Conservation (phyloP, 2,888 invertebrate species). For the Endomychus coccineus region DNA sequence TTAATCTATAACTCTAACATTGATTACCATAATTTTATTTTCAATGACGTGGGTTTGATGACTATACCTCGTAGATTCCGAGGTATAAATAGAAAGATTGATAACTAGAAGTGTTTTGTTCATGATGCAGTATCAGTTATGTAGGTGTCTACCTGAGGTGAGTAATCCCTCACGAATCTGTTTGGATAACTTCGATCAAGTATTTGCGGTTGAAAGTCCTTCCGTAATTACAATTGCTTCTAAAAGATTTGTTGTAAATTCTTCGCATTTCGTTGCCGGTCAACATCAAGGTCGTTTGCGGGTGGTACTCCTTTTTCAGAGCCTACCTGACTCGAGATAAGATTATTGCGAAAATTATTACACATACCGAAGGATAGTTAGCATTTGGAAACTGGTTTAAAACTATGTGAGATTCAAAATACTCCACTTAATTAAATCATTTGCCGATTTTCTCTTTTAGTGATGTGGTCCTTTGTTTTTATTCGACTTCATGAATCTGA, state of each 20-base stretch:
- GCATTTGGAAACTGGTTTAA: conserved; percentile 14
- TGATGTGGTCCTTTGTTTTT: neutral
- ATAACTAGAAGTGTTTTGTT: too few relatives aligned
- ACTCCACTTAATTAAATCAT: conserved; percentile 17
- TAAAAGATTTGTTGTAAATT: conserved; percentile 26
- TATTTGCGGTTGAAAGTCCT: too few relatives aligned
- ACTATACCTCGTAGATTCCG: too few relatives aligned
- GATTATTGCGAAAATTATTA: conserved; percentile 25
- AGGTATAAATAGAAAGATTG: too few relatives aligned
- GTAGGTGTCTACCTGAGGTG: too few relatives aligned
- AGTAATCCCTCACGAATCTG: too few relatives aligned
- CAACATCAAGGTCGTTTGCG: conserved; percentile 39
- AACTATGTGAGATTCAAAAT: conserved; percentile 14
- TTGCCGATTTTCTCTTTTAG: conserved; percentile 12
- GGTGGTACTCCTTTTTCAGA: conserved; percentile 41
- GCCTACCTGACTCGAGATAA: conserved; percentile 33
- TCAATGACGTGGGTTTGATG: too few relatives aligned
- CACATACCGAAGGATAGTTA: conserved; percentile 15
- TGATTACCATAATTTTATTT: too few relatives aligned
- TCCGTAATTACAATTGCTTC: too few relatives aligned
- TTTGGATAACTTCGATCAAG: too few relatives aligned
- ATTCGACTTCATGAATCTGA: neutral
- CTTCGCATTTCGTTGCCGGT: conserved; percentile 32
- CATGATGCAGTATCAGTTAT: too few relatives aligned
- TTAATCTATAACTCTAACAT: too few relatives aligned